Conservation (phyloP, 2,113 vertebrate genomes). For the Gopherus evgoodei region DNA sequence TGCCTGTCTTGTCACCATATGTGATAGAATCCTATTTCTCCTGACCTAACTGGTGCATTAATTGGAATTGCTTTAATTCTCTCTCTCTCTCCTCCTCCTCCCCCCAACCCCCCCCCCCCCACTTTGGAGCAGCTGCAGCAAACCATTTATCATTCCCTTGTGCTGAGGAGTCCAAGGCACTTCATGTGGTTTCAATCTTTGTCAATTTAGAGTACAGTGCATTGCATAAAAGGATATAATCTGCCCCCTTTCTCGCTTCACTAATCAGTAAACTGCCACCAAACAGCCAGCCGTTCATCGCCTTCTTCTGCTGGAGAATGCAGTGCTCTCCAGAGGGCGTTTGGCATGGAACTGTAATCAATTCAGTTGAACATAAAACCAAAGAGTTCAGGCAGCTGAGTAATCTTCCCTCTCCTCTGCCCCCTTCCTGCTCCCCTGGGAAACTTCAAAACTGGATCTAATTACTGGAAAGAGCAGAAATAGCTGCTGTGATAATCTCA, state of each 20-base stretch:
- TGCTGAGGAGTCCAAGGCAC: neutral
- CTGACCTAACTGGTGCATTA: neutral
- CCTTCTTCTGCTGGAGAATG: neutral
- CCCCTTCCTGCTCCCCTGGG: neutral
- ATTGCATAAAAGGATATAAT: neutral
- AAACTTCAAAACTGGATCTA: neutral
- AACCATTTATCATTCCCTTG: neutral
- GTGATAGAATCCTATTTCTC: neutral
- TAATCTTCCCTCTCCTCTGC: neutral
- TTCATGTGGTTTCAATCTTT: slow-evolving; percentile 25
- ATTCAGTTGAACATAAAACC: neutral
- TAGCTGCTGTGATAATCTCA: neutral
- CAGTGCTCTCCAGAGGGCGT: neutral
- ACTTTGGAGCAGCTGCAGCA: neutral
- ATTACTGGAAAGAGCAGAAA: neutral
- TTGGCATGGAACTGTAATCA: neutral
- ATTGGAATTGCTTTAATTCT: neutral
- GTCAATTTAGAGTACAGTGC: slow-evolving; percentile 8
- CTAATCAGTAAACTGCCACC: slow-evolving; percentile 2
- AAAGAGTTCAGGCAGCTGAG: neutral
- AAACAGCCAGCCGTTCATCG: neutral
- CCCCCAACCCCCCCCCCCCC: too few relatives aligned
- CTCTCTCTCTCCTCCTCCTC: neutral
- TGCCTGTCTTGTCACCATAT: neutral
- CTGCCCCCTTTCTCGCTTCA: neutral